Conservation (phyloP, 2,797 vertebrate species). For the Antrozous pallidus region DNA sequence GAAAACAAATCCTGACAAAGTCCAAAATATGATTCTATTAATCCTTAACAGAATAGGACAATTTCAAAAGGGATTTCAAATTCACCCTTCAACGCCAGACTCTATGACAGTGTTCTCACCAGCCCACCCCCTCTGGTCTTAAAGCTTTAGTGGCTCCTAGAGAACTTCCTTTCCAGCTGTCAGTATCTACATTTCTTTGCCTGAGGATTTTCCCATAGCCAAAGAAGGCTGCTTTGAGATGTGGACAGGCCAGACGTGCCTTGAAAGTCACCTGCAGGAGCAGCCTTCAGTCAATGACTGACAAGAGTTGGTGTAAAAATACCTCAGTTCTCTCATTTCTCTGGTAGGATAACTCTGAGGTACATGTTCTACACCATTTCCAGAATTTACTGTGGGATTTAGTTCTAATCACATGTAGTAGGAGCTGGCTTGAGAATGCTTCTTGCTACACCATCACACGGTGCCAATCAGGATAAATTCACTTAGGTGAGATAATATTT, state of each 20-base stretch:
- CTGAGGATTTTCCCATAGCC: background rate
- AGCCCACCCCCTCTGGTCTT: background rate
- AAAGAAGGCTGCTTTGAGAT: background rate
- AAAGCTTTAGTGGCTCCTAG: background rate
- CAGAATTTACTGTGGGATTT: background rate
- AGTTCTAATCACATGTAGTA: background rate
- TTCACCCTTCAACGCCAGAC: slow-evolving; percentile 79
- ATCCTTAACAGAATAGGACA: background rate
- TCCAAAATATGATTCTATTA: background rate
- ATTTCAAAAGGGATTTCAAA: background rate
- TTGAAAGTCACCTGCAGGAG: background rate
- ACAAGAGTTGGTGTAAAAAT: background rate
- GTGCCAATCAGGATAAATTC: background rate
- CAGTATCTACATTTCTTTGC: background rate
- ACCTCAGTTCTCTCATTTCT: background rate
- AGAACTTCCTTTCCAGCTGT: background rate
- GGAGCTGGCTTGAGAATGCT: background rate
- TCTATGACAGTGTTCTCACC: slow-evolving; percentile 65
- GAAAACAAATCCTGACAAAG: background rate
- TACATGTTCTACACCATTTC: background rate
- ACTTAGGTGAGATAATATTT: background rate
- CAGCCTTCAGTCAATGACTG: background rate
- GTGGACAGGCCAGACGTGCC: background rate
- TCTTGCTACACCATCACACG: background rate
- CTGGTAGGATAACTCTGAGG: background rate